These are phyloP conservation scores for Agapetus fuscipes DNA, from an alignment of 2,888 invertebrate genomes.

Conservation along the genomic window DNA sequence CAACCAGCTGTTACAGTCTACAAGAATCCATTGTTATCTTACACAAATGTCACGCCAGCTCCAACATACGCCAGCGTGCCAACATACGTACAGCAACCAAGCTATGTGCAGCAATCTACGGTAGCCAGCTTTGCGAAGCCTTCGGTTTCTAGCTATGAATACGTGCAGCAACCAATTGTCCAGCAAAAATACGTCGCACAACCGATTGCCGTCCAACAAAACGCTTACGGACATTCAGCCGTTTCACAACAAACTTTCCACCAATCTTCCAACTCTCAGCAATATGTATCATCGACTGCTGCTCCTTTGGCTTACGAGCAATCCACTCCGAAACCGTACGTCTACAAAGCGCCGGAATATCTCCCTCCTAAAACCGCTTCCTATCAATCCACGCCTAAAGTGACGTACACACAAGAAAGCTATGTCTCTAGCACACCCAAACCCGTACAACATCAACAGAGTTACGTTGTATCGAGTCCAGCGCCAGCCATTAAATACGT, in stretches of 20 bases:
- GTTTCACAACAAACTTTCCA: conserved; percentile 40
- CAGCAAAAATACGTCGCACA: conserved; percentile 12
- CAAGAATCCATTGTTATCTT: conserved; percentile 35
- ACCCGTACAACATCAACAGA: too few species aligned
- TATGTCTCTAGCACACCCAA: too few species aligned
- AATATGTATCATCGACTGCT: conserved; percentile 23
- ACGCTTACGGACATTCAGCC: conserved; percentile 25
- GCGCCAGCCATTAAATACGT: too few species aligned
- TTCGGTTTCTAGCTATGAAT: conserved; percentile 7
- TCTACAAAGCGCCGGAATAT: conserved; percentile 29
- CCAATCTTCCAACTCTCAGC: conserved; percentile 26
- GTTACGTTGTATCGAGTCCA: too few species aligned
- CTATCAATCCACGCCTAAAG: conserved; percentile 22
- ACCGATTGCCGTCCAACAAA: conserved; percentile 7
- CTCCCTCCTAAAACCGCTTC: conserved; percentile 22
- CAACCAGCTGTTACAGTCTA: conserved; percentile 34
- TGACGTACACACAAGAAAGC: conserved; percentile 19
- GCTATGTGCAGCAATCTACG: conserved; percentile 26
- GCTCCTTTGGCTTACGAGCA: conserved; percentile 12
- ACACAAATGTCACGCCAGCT: conserved; percentile 32
- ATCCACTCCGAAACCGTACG: conserved; percentile 6
- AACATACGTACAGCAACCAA: conserved; percentile 22
- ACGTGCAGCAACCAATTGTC: conserved; percentile 22
- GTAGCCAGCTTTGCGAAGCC: conserved; percentile 13
- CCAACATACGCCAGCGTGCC: conserved; percentile 30